phyloP scores from a whole-genome alignment of 2,797 vertebrate genomes.

The Phyllotis vaccarum region DNA sequence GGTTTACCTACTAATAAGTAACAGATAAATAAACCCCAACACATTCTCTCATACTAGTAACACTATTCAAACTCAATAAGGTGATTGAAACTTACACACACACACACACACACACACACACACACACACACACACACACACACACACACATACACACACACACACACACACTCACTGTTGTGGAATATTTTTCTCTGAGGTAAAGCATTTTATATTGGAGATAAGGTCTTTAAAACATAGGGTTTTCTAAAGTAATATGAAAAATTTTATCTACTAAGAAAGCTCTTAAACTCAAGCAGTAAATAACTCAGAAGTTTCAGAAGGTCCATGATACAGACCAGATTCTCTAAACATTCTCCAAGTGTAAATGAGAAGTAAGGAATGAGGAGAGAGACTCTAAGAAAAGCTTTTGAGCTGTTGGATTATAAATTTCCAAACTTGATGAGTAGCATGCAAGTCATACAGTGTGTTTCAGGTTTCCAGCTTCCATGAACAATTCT shows the following conservation, averaged over 20 bases:
- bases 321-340: not conserved
- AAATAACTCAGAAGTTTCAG: not conserved
- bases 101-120: not conserved
- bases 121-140: too few species aligned
- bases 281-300: not conserved
- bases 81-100: not conserved
- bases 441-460: too few species aligned
- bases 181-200: not conserved
- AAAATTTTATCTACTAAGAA: not conserved
- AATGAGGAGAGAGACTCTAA: not conserved
- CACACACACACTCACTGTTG: not conserved
- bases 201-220: not conserved
- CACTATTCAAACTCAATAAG: not conserved
- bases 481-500: not conserved
- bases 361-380: not conserved
- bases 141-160: too few species aligned
- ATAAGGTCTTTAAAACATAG: not conserved
- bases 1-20: too few species aligned
- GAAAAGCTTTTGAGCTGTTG: not conserved
- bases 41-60: not conserved
- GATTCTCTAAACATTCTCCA: not conserved
- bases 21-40: not conserved
- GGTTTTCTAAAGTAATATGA: not conserved
- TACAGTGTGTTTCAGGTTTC: not conserved
- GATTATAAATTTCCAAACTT: rapidly evolving